Base-by-base conservation (phyloP, 2,888 invertebrate species). In the Heliconius ethilla region DNA sequence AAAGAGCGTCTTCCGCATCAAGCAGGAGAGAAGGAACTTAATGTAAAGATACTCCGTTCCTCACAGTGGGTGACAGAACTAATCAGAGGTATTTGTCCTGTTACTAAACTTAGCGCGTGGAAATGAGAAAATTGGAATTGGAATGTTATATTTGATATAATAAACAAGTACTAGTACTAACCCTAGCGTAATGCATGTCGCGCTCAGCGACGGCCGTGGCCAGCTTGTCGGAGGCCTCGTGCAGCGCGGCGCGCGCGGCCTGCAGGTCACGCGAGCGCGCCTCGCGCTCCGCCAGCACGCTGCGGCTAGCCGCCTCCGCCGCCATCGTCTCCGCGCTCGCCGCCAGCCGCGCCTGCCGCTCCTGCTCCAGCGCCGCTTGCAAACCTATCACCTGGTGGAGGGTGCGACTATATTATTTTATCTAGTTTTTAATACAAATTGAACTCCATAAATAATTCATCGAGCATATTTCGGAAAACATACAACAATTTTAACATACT, bases 341-440 rank as follows among this genome's bases (percentile, higher is more conserved):
- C 40, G 97, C 95, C 80, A 96, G 96, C 81, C 98, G 96, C 86
- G 98, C 98, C 83, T 97, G 97, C 79, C 97, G 97, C 93, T 99
- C 99, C 89, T 98, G 98, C 86, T 99, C 99, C 76, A 99, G 91
- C 87, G 99, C 98, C 70, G 97, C 96, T 80, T 97, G 96, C 27
- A 99, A 93, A 0, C 96, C 97, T 85, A 97, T 96, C 63, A 97
- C 97, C 94, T 94, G 15, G 25, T 51, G 18, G 51, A 51, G 18
- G 51, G 51, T 62, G 59, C 2, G 25, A 62, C 62, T 1, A 59
- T 59, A 22, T 25, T 62, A 27, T 25, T 11, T 62, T 59, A n/a
- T 59, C 7, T n/a, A n/a, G 10, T 59, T 59, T n/a, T 59, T 22
- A 59, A 22, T 22, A 59, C 11, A 62, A 29, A 15, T 2, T 5